These are phyloP conservation scores for Phocoena sinus DNA, from an alignment of 2,113 vertebrate genomes.

Conservation along the genomic window DNA sequence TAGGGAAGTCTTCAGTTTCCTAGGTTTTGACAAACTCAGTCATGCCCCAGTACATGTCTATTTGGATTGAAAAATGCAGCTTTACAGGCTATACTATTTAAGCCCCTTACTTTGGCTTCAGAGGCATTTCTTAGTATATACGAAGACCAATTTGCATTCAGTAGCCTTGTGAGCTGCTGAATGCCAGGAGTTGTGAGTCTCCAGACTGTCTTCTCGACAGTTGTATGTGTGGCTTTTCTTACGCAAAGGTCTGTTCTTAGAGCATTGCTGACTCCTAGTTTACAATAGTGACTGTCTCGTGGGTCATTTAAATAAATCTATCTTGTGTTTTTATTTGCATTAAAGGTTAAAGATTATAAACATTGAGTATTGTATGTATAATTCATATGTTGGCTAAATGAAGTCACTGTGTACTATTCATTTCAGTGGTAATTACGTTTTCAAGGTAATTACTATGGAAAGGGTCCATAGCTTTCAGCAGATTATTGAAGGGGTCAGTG, in stretches of 20 bases:
- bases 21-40: background rate
- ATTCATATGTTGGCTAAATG: background rate
- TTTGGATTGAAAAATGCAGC: background rate
- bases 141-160: background rate
- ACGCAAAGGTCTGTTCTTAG: background rate
- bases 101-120: background rate
- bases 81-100: background rate
- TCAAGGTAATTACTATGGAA: background rate
- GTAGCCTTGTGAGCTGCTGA: background rate
- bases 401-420: background rate
- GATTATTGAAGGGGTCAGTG: background rate
- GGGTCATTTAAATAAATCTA: background rate
- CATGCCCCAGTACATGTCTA: background rate
- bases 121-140: background rate
- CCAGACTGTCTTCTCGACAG: background rate
- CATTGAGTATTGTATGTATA: background rate
- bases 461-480: background rate
- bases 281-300: background rate
- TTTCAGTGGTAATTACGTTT: background rate
- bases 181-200: background rate
- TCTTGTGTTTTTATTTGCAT: background rate
- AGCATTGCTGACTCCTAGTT: background rate
- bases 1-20: background rate
- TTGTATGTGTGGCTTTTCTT: background rate
- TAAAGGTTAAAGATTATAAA: background rate